Evolutionary conservation across 2,113 vertebrate genomes (phyloP).

Genomic region (Indicator maculatus): DNA sequence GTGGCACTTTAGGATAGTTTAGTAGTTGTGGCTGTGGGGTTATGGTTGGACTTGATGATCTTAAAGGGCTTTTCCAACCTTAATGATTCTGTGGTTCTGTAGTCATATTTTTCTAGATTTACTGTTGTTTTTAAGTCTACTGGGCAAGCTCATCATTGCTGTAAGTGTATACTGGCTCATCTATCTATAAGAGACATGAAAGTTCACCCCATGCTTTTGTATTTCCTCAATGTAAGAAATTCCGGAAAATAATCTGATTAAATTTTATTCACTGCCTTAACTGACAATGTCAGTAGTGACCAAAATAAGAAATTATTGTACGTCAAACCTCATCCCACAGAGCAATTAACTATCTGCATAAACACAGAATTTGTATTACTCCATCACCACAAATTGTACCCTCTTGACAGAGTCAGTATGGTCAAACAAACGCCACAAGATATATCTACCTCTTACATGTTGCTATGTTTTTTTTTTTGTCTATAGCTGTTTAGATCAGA

Average conservation of each 20-base stretch:
- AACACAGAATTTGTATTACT: neutral
- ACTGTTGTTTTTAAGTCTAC: neutral
- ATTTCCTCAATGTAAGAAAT: neutral
- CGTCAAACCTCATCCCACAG: neutral
- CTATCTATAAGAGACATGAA: neutral
- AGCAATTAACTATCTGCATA: neutral
- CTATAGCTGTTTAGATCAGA: neutral
- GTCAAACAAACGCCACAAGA: neutral
- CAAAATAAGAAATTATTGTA: neutral
- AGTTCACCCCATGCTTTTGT: neutral
- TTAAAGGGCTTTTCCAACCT: too few species aligned
- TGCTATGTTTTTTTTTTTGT: neutral
- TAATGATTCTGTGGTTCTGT: neutral
- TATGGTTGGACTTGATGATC: too few species aligned
- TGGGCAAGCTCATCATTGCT: neutral
- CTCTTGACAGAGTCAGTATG: neutral
- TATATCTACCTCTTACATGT: neutral
- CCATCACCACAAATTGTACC: neutral
- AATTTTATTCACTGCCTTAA: neutral
- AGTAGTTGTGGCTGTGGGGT: too few species aligned
- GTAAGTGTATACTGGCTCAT: neutral
- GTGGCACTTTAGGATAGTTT: too few species aligned
- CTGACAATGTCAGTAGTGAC: neutral
- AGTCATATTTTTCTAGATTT: neutral
- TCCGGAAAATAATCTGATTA: neutral